Conservation (phyloP, 2,797 vertebrate species). For the Melanotaenia boesemani region DNA sequence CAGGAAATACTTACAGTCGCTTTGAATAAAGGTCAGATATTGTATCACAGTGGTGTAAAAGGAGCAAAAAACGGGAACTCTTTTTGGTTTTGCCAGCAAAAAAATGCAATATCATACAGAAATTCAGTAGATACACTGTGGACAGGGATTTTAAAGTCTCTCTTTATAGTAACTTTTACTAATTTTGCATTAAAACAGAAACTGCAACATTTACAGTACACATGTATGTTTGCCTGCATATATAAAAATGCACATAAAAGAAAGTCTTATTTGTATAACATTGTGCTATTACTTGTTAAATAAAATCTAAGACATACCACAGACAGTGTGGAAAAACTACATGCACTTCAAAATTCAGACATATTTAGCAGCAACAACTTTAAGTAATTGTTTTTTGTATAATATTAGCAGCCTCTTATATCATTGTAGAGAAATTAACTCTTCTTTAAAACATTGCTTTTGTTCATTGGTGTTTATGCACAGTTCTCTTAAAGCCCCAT, state of each 20-base stretch:
- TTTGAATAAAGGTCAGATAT: conserved; percentile 31
- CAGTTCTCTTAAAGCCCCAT: too few species aligned
- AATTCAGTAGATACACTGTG: neutral
- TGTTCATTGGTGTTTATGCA: too few species aligned
- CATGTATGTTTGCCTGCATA: neutral
- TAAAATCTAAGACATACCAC: too few species aligned
- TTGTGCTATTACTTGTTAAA: too few species aligned
- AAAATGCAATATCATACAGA: neutral
- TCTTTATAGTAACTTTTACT: too few species aligned
- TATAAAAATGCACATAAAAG: neutral
- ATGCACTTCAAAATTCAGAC: too few species aligned
- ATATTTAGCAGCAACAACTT: too few species aligned
- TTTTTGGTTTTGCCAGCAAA: neutral
- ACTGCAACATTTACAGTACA: neutral
- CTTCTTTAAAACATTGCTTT: too few species aligned
- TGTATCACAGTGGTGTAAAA: neutral
- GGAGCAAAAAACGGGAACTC: neutral
- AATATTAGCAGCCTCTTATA: too few species aligned
- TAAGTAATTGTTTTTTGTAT: too few species aligned
- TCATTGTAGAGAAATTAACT: too few species aligned
- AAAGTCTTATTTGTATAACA: neutral
- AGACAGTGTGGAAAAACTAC: too few species aligned
- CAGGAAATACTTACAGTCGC: conserved; percentile 23
- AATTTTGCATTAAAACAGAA: neutral
- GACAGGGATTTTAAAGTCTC: neutral